phyloP scores from a whole-genome alignment of 30 jellyfish, hydroid and myxozoan species.

The Rhopilema esculentum region DNA sequence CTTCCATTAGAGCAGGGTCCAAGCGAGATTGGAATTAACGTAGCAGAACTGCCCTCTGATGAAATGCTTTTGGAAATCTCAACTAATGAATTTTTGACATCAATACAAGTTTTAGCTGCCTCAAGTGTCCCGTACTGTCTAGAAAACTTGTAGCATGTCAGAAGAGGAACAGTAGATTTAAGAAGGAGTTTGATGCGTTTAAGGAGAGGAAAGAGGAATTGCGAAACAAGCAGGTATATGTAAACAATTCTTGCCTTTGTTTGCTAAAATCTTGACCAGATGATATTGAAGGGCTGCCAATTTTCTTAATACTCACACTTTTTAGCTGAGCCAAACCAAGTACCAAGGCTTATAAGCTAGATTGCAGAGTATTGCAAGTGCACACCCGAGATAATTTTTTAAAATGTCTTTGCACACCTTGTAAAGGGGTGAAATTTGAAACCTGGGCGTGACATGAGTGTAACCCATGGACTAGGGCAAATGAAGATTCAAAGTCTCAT shows the following conservation, averaged over 20 bases:
- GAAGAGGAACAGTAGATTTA: neutral
- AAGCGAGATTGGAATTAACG: slow-evolving; percentile 9
- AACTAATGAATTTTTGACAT: neutral
- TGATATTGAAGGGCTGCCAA: neutral
- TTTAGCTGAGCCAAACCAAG: neutral
- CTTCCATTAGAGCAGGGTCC: slow-evolving; percentile 24
- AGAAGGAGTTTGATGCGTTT: neutral
- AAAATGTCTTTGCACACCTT: too few relatives aligned
- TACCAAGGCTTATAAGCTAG: neutral
- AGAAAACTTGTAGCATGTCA: neutral
- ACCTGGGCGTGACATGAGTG: too few relatives aligned
- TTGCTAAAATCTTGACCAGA: neutral
- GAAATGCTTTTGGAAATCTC: slow-evolving; percentile 14
- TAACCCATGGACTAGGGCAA: too few relatives aligned
- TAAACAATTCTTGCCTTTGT: slow-evolving; percentile 7
- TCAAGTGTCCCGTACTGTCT: slow-evolving; percentile 15
- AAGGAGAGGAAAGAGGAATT: slow-evolving; percentile 12
- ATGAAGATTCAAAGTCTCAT: too few relatives aligned
- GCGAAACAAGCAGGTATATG: neutral
- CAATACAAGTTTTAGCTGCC: neutral
- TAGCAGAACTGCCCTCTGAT: slow-evolving; percentile 10
- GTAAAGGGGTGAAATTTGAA: too few relatives aligned
- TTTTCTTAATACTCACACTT: neutral
- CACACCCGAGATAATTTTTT: neutral
- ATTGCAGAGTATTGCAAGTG: neutral